Percentiles rank a stretch among this genome's conserved stretches.
Evolutionary conservation across 2,888 invertebrate genomes (phyloP).

Genomic region (Colletes collaris): DNA sequence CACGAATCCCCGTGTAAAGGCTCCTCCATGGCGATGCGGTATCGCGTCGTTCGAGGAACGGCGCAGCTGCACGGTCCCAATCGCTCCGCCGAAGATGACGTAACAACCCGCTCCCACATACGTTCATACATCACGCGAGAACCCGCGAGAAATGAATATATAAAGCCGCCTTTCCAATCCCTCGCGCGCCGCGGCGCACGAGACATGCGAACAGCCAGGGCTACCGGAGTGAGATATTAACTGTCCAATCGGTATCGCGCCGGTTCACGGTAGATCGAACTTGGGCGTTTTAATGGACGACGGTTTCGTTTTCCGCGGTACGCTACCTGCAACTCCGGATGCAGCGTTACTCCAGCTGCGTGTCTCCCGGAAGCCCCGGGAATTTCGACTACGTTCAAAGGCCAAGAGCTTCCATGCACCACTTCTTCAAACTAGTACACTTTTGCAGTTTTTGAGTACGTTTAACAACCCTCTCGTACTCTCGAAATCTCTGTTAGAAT

Average conservation of each 20-base stretch:
- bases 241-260: conserved; percentile 63
- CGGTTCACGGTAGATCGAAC: conserved; percentile 46
- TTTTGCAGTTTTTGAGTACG: too few species aligned
- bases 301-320: conserved; percentile 23
- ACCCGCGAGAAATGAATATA: conserved; percentile 73
- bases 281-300: conserved; percentile 27
- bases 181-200: conserved; percentile 46
- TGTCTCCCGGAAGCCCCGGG: background rate
- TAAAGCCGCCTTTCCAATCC: conserved; percentile 76
- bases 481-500: too few species aligned
- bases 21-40: conserved; percentile 31
- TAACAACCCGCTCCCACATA: conserved; percentile 75
- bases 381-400: background rate
- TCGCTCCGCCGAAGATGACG: conserved; percentile 62
- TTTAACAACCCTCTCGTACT: too few species aligned
- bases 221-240: conserved; percentile 70
- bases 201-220: conserved; percentile 52
- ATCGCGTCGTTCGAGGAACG: conserved; percentile 31
- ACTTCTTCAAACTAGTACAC: too few species aligned
- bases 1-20: conserved; percentile 51
- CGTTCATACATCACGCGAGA: conserved; percentile 70
- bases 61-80: conserved; percentile 50
- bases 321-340: background rate
- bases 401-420: too few species aligned
- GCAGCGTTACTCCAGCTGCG: background rate